phyloP scores from a whole-genome alignment of 2,113 vertebrate species.

The Micronisus gabar region DNA sequence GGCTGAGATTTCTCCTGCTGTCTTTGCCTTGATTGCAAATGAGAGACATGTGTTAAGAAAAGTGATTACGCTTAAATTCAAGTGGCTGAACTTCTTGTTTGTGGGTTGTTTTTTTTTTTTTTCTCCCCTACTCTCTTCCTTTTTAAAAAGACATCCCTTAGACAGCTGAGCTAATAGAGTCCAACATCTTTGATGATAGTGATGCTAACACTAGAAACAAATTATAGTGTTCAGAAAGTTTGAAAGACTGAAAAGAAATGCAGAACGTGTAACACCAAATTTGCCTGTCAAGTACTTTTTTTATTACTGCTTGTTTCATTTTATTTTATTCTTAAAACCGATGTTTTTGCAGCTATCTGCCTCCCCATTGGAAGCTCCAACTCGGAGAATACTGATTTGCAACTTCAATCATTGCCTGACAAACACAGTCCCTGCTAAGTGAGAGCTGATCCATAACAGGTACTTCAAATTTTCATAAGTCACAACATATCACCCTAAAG shows the following conservation, averaged over 20 bases:
- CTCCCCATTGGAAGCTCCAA: constrained; percentile 69
- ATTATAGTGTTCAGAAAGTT: constrained; percentile 81
- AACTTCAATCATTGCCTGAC: constrained; percentile 72
- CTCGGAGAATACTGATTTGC: constrained; percentile 71
- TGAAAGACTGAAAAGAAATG: constrained; percentile 76
- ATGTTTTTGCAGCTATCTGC: constrained; percentile 73
- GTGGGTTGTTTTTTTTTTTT: neutral
- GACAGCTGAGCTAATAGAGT: constrained; percentile 74
- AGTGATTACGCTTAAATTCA: constrained; percentile 42
- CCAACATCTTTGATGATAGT: constrained; percentile 70
- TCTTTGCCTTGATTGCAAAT: constrained; percentile 22
- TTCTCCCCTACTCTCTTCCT: constrained; percentile 21
- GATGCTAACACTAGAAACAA: constrained; percentile 73
- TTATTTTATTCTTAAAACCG: constrained; percentile 77
- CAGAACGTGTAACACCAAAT: constrained; percentile 75
- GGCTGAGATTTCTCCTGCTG: neutral
- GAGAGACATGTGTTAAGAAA: neutral
- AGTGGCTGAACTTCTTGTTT: constrained; percentile 48
- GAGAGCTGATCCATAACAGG: constrained; percentile 71
- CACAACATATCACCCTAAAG: constrained; percentile 76
- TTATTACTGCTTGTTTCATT: constrained; percentile 77
- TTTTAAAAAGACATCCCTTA: constrained; percentile 57
- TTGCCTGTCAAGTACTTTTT: constrained; percentile 78
- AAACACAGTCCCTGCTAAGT: constrained; percentile 65
- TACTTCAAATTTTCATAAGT: constrained; percentile 79